A percentile compares a stretch with the other conserved stretches of the same genome.
Conservation (phyloP, 2,113 vertebrate species). For the Malurus melanocephalus region DNA sequence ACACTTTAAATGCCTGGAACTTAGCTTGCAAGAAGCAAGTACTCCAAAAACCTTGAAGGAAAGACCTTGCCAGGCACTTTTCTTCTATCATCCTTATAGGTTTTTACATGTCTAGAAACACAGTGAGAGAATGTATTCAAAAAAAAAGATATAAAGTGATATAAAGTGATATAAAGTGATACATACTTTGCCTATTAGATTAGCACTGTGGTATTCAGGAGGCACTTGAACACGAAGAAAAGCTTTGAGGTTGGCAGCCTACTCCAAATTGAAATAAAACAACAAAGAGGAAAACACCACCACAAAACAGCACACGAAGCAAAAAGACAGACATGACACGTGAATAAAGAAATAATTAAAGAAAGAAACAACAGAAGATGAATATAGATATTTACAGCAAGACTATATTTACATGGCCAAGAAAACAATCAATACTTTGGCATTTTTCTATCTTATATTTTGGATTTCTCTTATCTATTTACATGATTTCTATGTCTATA, state of each 20-base stretch:
- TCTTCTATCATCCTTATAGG: not conserved
- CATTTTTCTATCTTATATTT: not conserved
- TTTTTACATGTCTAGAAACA: not conserved
- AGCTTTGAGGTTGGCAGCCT: constrained; percentile 68
- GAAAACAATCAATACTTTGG: not conserved
- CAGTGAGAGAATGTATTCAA: not conserved
- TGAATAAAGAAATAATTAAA: constrained; percentile 40
- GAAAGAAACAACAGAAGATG: constrained; percentile 24
- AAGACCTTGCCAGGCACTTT: not conserved
- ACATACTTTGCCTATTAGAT: constrained; percentile 84
- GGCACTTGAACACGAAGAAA: constrained; percentile 81
- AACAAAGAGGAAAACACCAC: constrained; percentile 38
- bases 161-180: not conserved
- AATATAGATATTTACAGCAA: not conserved
- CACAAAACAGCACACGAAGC: constrained; percentile 4
- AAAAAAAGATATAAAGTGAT: too few species aligned
- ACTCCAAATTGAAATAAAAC: constrained; percentile 66
- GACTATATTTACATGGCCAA: not conserved
- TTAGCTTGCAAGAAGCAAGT: not conserved
- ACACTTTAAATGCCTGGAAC: not conserved
- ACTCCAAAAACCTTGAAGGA: not conserved
- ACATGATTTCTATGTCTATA: not conserved
- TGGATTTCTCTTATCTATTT: not conserved
- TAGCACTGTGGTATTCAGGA: constrained; percentile 83
- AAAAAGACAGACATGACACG: constrained; percentile 33